A percentile compares a stretch with the other conserved stretches of the same genome.
Conservation (phyloP, 1,140 invertebrate genomes). For the Magallana ariakensis region DNA sequence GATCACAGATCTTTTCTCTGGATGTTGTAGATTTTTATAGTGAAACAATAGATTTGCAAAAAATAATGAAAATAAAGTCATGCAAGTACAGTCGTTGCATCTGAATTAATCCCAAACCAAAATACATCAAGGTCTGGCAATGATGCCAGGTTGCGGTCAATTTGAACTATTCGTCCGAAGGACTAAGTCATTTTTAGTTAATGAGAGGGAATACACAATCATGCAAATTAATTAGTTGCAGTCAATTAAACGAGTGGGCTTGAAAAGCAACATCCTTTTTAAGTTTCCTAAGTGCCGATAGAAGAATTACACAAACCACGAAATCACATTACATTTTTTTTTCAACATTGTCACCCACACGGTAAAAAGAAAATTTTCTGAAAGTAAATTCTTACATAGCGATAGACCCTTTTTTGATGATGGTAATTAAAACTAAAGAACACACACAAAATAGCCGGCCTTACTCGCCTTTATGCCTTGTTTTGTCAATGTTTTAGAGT, state of each 20-base stretch:
- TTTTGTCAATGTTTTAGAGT: neutral
- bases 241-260: neutral
- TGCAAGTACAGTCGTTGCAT: neutral
- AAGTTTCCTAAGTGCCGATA: neutral
- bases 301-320: neutral
- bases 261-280: neutral
- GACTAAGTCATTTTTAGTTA: neutral
- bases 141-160: conserved; percentile 6
- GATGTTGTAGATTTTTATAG: neutral
- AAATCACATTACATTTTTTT: neutral
- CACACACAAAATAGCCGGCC: neutral
- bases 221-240: conserved; percentile 2
- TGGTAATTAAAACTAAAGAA: neutral
- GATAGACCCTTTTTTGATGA: neutral
- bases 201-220: neutral
- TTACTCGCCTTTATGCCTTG: neutral
- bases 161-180: neutral
- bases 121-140: neutral
- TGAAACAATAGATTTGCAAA: neutral
- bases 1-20: too few species aligned
- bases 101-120: neutral
- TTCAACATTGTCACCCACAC: neutral
- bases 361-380: neutral
- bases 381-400: neutral
- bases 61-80: neutral